Base-by-base conservation (phyloP, 2,113 vertebrate genomes). In the Etheostoma cragini region DNA sequence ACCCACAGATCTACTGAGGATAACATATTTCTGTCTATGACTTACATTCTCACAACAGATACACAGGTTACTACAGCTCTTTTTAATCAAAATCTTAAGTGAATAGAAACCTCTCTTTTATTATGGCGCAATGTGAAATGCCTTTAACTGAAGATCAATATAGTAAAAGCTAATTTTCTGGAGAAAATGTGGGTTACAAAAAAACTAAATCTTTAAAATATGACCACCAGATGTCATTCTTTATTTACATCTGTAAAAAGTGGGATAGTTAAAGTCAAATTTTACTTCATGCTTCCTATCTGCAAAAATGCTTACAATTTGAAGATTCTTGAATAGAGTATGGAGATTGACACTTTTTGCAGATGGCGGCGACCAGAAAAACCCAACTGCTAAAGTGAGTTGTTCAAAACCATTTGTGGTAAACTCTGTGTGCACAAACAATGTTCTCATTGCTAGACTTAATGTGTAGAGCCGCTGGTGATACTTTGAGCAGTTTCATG, bases 151-250 rank as follows among this genome's bases (percentile, higher is more conserved):
- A 24, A 3, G 1, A 14, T 30, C 8, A 3, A 22, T 4, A 22
- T 4, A 54, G 4, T 54, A 54, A 5, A 54, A 22, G 10, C 13
- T 22, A 21, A 10, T n/a, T 21, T 53, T n/a, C 19, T 53, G 50
- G 19, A 53, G 50, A 11, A n/a, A 21, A 52, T 52, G 19, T 52
- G 50, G 38, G 38, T 38, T 38, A 8, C 8, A 10, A 10, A 38
- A 38, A 38, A 38, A 3, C 30, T 2, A 38, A 38, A 38, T 10
- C 8, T 8, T 26, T 61, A 67, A 62, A 66, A 58, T 6, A 21
- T 54, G 57, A 54, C 75, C 86, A 70, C 52, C 58, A 91, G 80
- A 68, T 84, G 81, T 87, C 88, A 24, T 87, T 75, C 26, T 83
- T 1, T 17, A 7, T 60, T 47, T 19, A 81, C 64, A 57, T 70